phyloP scores from a whole-genome alignment of 1,140 invertebrate genomes.

The Drosophila eugracilis region DNA sequence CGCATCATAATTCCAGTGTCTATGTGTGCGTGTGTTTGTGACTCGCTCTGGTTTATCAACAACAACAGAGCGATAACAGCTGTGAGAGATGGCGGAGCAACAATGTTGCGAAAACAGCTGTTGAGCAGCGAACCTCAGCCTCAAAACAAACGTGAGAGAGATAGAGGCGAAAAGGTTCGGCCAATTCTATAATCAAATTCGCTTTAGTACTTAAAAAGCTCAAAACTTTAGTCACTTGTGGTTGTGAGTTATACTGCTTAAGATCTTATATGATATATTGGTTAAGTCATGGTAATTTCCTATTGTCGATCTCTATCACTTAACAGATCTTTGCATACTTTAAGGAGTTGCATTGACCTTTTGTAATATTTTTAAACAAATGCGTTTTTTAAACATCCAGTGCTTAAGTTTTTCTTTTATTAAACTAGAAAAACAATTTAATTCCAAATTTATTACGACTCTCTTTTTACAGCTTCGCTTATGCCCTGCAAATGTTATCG shows the following conservation, averaged over 20 bases:
- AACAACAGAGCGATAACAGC: constrained; percentile 66
- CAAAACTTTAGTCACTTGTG: too few species aligned
- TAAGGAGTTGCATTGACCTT: neutral
- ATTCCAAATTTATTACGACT: neutral
- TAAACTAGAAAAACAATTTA: neutral
- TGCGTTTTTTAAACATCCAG: too few species aligned
- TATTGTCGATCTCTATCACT: neutral
- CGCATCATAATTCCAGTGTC: constrained; percentile 49
- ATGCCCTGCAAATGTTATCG: constrained; percentile 5
- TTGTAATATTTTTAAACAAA: too few species aligned
- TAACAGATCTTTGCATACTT: neutral
- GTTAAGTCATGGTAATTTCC: too few species aligned
- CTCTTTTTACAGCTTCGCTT: neutral
- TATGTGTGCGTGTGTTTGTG: constrained; percentile 23
- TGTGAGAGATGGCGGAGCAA: constrained; percentile 60
- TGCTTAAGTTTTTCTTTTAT: neutral
- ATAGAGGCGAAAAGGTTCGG: constrained; percentile 4
- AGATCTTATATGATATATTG: too few species aligned
- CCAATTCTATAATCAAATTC: fast-evolving
- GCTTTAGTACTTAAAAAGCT: neutral
- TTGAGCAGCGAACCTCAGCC: constrained; percentile 45
- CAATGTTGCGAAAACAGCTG: constrained; percentile 79
- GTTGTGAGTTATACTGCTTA: too few species aligned
- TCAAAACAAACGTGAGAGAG: constrained; percentile 37
- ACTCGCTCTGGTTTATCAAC: constrained; percentile 49